phyloP scores from a whole-genome alignment of 2,888 invertebrate species.

The Cremastinae sp. region DNA sequence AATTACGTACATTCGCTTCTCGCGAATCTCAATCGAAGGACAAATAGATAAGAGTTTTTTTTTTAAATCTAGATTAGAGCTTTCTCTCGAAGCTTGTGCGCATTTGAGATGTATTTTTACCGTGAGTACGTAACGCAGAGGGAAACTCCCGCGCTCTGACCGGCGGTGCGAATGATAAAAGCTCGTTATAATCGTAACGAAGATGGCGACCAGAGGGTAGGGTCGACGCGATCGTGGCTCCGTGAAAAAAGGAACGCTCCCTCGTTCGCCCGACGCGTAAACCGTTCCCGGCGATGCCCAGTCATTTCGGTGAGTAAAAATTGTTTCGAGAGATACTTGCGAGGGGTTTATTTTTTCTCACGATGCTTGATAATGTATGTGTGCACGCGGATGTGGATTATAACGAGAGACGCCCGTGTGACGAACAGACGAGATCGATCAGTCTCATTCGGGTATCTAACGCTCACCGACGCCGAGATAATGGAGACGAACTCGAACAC shows the following conservation, averaged over 20 bases:
- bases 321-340: slow-evolving; percentile 26
- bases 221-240: slow-evolving; percentile 67
- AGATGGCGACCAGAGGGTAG: slow-evolving; percentile 78
- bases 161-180: slow-evolving; percentile 47
- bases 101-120: no score
- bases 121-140: slow-evolving; percentile 9
- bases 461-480: slow-evolving; percentile 56
- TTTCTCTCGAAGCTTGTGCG: no score
- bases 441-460: not conserved
- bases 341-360: slow-evolving; percentile 12
- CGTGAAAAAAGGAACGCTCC: slow-evolving; percentile 59
- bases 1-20: not conserved
- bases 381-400: not conserved
- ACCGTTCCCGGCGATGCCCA: slow-evolving; percentile 1
- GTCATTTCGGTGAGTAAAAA: slow-evolving; percentile 62
- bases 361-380: not conserved
- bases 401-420: not conserved
- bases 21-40: no score
- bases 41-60: no score
- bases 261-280: slow-evolving; percentile 18
- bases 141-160: slow-evolving; percentile 14
- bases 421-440: not conserved
- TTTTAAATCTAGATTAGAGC: no score
- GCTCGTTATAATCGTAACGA: slow-evolving; percentile 69
- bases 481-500: slow-evolving; percentile 62